phyloP scores from a whole-genome alignment of 2,797 vertebrate genomes.

The Phrynocephalus forsythii region DNA sequence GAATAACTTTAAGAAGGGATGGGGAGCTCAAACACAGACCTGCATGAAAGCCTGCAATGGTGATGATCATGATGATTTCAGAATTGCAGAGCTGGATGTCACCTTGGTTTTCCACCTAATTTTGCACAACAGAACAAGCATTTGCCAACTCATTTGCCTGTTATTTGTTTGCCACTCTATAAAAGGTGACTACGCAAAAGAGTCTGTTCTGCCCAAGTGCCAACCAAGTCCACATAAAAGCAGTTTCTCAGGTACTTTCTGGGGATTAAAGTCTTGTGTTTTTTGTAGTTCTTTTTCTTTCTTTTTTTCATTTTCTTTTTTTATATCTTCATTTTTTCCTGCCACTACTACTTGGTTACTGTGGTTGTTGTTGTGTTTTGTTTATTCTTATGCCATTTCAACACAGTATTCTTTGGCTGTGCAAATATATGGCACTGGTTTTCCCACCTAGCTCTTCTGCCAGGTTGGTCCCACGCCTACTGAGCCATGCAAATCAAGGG shows the following conservation, averaged over 20 bases:
- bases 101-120: not conserved
- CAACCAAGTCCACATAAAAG: not conserved
- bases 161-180: not conserved
- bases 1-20: not conserved
- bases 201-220: not conserved
- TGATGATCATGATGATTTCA: not conserved
- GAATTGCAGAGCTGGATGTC: too few species aligned
- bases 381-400: too few species aligned
- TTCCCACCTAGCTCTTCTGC: not conserved
- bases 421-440: not conserved
- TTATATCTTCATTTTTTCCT: too few species aligned
- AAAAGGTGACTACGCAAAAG: not conserved
- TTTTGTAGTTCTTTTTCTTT: not conserved
- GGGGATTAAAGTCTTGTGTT: not conserved
- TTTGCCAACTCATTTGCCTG: not conserved
- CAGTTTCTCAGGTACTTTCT: not conserved
- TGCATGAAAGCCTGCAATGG: not conserved
- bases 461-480: not conserved
- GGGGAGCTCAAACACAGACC: not conserved
- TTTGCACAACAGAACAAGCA: not conserved
- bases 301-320: too few species aligned
- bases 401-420: not conserved
- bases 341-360: too few species aligned
- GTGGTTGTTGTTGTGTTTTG: too few species aligned
- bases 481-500: not conserved